Percentiles rank a stretch among this genome's conserved stretches.
Evolutionary conservation across 2,888 invertebrate species (phyloP).

Genomic region (Drosophila peninsularis): DNA sequence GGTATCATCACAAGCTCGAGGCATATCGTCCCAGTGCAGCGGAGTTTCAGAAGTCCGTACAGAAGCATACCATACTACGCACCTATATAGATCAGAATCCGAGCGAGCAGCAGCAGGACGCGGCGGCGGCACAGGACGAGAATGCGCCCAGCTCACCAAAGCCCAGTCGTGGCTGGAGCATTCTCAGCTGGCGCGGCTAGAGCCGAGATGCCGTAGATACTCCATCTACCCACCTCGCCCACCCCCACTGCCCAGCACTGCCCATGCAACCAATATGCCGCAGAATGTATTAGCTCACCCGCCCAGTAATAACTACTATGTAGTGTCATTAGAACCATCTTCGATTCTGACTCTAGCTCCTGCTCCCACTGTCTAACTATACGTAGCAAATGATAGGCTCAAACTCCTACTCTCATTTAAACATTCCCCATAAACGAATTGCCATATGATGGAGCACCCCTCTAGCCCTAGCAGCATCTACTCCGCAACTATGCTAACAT

Average conservation of each 20-base stretch:
- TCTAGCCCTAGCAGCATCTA: constrained; percentile 27
- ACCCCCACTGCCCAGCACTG: constrained; percentile 9
- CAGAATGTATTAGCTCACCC: constrained; percentile 74
- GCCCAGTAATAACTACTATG: constrained; percentile 82
- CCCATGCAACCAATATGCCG: constrained; percentile 55
- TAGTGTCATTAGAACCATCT: constrained; percentile 77
- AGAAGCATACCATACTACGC: constrained; percentile 80
- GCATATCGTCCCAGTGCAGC: constrained; percentile 76
- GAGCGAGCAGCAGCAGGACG: constrained; percentile 36
- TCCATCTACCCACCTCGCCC: not conserved
- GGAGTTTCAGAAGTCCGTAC: constrained; percentile 80
- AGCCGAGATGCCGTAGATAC: not conserved
- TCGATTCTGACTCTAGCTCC: constrained; percentile 35
- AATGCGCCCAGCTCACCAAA: constrained; percentile 46
- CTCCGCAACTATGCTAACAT: constrained; percentile 36
- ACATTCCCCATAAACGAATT: constrained; percentile 44
- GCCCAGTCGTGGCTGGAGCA: constrained; percentile 79
- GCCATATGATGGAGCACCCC: constrained; percentile 57
- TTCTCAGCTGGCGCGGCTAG: constrained; percentile 82
- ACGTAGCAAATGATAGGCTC: constrained; percentile 64
- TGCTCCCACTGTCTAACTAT: constrained; percentile 6
- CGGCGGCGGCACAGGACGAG: not conserved
- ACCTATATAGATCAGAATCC: constrained; percentile 69
- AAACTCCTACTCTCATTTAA: constrained; percentile 38
- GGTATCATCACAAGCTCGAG: constrained; percentile 76